phyloP scores from a whole-genome alignment of 2,888 invertebrate species.

The Dasypolia templi region DNA sequence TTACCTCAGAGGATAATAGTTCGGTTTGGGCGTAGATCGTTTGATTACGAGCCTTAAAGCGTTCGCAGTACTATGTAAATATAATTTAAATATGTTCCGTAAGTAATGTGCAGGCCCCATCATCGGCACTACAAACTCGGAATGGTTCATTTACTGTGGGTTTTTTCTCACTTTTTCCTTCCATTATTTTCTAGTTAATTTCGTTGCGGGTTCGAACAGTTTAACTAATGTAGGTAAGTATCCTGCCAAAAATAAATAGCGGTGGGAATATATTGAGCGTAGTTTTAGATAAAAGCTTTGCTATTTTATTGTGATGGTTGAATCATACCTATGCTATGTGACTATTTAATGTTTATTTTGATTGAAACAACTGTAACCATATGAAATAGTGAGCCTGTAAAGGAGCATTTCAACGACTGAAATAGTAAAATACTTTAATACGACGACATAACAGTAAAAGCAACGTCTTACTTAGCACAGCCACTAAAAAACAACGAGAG shows the following conservation, averaged over 20 bases:
- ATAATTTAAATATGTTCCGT: conserved; percentile 39
- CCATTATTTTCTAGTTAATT: conserved; percentile 45
- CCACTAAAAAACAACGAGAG: conserved; percentile 54
- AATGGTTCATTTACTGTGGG: conserved; percentile 36
- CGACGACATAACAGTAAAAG: conserved; percentile 50
- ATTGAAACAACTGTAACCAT: background rate
- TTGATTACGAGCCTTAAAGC: conserved; percentile 49
- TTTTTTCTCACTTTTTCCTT: conserved; percentile 26
- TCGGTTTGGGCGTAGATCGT: conserved; percentile 46
- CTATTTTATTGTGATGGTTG: conserved; percentile 16
- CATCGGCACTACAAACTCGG: conserved; percentile 40
- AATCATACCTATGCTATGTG: background rate
- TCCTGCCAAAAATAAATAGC: conserved; percentile 41
- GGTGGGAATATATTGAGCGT: conserved; percentile 16
- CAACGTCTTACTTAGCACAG: conserved; percentile 49
- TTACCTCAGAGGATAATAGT: conserved; percentile 47
- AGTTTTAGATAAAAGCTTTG: conserved; percentile 27
- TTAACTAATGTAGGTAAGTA: conserved; percentile 26
- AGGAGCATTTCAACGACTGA: conserved; percentile 8
- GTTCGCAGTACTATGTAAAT: conserved; percentile 32
- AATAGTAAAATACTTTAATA: conserved; percentile 43
- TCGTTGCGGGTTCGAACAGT: conserved; percentile 36
- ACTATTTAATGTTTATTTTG: background rate
- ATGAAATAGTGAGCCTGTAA: conserved; percentile 13
- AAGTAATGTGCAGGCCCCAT: conserved; percentile 27